Evolutionary conservation across 2,797 vertebrate species (phyloP).

Genomic region (Lerista edwardsae): DNA sequence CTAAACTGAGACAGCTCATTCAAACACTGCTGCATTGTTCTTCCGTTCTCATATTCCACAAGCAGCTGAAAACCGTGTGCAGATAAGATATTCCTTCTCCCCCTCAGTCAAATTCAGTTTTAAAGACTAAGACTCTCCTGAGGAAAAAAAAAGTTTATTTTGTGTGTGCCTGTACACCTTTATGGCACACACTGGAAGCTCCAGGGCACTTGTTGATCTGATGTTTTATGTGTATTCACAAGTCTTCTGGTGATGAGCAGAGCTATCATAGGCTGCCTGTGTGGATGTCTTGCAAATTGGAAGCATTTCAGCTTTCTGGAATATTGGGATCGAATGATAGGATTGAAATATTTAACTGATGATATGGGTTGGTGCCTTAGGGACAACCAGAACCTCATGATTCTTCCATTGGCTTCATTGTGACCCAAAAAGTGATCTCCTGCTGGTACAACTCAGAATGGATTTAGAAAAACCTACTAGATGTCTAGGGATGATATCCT

Average conservation of each 20-base stretch:
- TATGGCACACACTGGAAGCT: neutral
- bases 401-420: neutral
- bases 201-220: conserved; percentile 27
- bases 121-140: neutral
- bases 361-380: neutral
- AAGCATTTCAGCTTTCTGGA: neutral
- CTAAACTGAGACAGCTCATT: neutral
- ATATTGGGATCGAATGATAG: neutral
- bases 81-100: conserved; percentile 2
- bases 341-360: neutral
- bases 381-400: neutral
- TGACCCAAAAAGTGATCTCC: too few species aligned
- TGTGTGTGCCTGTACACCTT: neutral
- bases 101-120: conserved; percentile 37
- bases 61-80: neutral
- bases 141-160: conserved; percentile 24
- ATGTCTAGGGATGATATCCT: too few species aligned
- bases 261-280: conserved; percentile 20
- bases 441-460: neutral
- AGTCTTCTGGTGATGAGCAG: conserved; percentile 5
- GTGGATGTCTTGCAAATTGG: neutral
- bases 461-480: too few species aligned
- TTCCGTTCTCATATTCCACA: neutral
- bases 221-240: conserved; percentile 3
- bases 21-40: neutral